Conservation (phyloP, 2,113 vertebrate species). For the Lanius ludovicianus region DNA sequence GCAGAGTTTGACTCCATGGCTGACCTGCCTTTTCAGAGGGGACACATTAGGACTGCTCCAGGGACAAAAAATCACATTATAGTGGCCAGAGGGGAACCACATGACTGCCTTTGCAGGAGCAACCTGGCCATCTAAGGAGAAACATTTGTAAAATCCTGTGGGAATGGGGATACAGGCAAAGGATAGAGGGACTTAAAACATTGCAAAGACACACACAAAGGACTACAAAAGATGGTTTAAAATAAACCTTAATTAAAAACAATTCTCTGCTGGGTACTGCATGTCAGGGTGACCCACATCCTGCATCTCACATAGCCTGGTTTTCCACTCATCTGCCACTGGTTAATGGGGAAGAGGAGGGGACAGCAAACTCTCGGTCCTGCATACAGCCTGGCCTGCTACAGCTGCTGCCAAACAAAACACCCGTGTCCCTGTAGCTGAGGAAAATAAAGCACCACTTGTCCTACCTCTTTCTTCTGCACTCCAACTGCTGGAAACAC, state of each 20-base stretch:
- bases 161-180: not conserved
- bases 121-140: not conserved
- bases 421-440: fast-evolving
- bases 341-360: not conserved
- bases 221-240: not conserved
- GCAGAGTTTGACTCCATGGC: not conserved
- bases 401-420: not conserved
- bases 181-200: not conserved
- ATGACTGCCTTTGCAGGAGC: not conserved
- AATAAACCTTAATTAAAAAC: not conserved
- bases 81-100: not conserved
- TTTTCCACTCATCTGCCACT: not conserved
- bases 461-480: not conserved
- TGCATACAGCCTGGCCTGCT: not conserved
- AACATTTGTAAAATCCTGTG: not conserved
- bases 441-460: not conserved
- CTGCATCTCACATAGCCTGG: not conserved
- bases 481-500: not conserved
- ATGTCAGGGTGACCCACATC: not conserved
- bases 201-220: not conserved
- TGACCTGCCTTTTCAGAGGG: not conserved
- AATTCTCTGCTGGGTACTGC: not conserved
- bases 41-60: not conserved
- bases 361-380: not conserved
- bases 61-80: not conserved